Conservation (phyloP, 2,113 vertebrate species). For the Ictalurus punctatus region DNA sequence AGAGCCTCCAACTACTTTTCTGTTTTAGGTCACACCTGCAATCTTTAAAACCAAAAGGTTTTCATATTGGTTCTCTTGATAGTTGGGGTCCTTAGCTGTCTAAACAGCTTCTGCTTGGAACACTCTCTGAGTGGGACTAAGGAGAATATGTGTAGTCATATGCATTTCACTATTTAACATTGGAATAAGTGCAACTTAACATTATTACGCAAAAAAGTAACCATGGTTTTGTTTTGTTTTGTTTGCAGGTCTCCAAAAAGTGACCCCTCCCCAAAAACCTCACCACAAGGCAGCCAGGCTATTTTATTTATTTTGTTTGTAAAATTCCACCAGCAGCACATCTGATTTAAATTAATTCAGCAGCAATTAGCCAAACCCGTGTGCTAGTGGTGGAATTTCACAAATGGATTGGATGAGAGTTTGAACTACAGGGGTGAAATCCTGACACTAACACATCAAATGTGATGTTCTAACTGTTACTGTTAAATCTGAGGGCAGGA, state of each 20-base stretch:
- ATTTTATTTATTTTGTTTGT: neutral
- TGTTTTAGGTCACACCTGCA: neutral
- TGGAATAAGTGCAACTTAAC: neutral
- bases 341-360: neutral
- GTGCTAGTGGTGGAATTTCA: neutral
- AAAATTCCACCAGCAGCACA: neutral
- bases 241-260: neutral
- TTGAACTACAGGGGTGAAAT: neutral
- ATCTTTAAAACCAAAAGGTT: neutral
- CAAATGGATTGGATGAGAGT: neutral
- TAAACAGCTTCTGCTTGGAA: neutral
- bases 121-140: neutral
- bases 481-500: neutral
- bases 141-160: neutral
- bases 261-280: neutral
- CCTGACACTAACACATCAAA: neutral
- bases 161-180: neutral
- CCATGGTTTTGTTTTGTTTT: neutral
- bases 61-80: neutral
- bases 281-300: neutral
- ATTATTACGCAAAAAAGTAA: no score
- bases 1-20: neutral
- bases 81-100: neutral
- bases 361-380: neutral
- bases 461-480: neutral